Percentiles rank a stretch among this genome's conserved stretches.
Evolutionary conservation across 2,113 vertebrate genomes (phyloP).

Genomic region (Pollimyrus isidori): DNA sequence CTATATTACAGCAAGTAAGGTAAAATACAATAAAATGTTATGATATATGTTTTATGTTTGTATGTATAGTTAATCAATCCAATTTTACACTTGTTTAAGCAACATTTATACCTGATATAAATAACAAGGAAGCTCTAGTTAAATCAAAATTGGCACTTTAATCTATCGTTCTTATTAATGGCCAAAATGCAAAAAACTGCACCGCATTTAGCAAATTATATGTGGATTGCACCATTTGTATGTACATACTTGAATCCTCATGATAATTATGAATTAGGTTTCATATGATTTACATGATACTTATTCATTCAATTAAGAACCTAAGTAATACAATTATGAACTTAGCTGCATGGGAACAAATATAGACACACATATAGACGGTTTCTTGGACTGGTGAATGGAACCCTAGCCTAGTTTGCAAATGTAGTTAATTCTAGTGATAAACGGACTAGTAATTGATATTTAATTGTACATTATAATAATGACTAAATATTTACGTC

Average conservation of each 20-base stretch:
- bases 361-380: background rate
- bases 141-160: background rate
- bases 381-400: background rate
- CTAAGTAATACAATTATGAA: background rate
- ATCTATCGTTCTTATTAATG: background rate
- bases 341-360: background rate
- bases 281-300: background rate
- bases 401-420: background rate
- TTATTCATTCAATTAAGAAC: background rate
- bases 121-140: background rate
- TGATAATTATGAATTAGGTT: background rate
- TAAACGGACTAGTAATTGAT: background rate
- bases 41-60: background rate
- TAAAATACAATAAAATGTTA: background rate
- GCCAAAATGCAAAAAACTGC: background rate
- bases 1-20: background rate
- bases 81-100: background rate
- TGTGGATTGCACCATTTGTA: background rate
- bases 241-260: background rate
- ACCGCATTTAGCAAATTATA: background rate
- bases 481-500: background rate
- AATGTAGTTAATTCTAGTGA: background rate
- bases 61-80: background rate
- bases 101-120: background rate
- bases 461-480: background rate